Conservation (phyloP, 1,140 invertebrate species). For the Thaumetopoea pityocampa region DNA sequence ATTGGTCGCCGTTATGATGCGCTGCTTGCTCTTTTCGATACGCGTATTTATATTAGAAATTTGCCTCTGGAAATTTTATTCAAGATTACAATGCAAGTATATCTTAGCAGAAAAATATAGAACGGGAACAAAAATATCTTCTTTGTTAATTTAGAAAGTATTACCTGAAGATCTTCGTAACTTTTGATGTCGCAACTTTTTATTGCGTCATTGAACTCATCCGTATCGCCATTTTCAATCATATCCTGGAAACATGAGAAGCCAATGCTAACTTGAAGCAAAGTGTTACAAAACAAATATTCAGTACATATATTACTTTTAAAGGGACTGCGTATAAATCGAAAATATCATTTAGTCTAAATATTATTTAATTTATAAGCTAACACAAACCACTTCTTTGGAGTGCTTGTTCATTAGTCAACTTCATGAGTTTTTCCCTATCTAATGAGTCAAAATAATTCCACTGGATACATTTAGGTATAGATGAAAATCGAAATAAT, state of each 20-base stretch:
- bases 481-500: too few relatives aligned
- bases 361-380: too few relatives aligned
- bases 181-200: slow-evolving; percentile 78
- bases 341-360: too few relatives aligned
- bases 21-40: slow-evolving; percentile 88
- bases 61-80: slow-evolving; percentile 76
- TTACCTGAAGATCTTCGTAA: slow-evolving; percentile 75
- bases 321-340: too few relatives aligned
- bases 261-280: not conserved
- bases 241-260: slow-evolving; percentile 66
- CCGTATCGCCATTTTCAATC: slow-evolving; percentile 85
- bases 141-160: not conserved
- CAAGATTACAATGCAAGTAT: not conserved
- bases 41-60: slow-evolving; percentile 84
- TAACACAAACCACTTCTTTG: too few relatives aligned
- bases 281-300: too few relatives aligned
- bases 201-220: slow-evolving; percentile 83
- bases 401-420: too few relatives aligned
- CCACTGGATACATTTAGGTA: too few relatives aligned
- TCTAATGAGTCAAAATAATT: too few relatives aligned
- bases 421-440: too few relatives aligned
- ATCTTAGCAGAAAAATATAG: not conserved
- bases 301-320: too few relatives aligned
- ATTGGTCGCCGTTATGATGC: slow-evolving; percentile 83
- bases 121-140: slow-evolving; percentile 5